phyloP scores from a whole-genome alignment of 2,113 vertebrate genomes.

The Tetraodon nigroviridis region DNA sequence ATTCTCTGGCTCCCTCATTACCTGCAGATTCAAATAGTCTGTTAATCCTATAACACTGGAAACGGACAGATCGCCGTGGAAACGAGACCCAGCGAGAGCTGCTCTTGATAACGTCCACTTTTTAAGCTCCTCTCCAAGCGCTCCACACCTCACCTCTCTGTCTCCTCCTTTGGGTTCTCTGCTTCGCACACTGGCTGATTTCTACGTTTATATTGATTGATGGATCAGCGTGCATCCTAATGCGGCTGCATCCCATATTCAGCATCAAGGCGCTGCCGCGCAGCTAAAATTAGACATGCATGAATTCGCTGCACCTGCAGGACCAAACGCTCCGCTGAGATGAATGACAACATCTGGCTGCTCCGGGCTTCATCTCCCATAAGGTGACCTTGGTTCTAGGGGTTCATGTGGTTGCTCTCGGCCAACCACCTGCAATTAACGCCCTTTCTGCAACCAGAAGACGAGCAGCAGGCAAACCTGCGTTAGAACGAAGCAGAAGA shows the following conservation, averaged over 20 bases:
- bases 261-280: neutral
- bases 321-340: neutral
- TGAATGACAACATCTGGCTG: neutral
- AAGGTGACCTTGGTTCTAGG: too few species aligned
- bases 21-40: conserved; percentile 54
- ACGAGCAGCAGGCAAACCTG: too few species aligned
- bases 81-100: neutral
- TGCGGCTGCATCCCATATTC: conserved; percentile 17
- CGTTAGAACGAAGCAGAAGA: too few species aligned
- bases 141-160: neutral
- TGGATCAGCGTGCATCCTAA: conserved; percentile 12
- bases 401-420: too few species aligned
- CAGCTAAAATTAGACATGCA: conserved; percentile 21
- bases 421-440: too few species aligned
- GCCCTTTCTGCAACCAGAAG: too few species aligned
- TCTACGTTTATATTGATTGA: conserved; percentile 20
- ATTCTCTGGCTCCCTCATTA: conserved; percentile 61
- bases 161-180: too few species aligned
- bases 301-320: neutral
- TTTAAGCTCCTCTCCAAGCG: neutral
- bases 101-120: neutral
- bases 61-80: conserved; percentile 20
- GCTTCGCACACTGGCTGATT: too few species aligned
- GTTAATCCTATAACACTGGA: conserved; percentile 51
- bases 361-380: too few species aligned